These are phyloP conservation scores for Tetrao urogallus DNA, from an alignment of 2,113 vertebrate species.

Conservation along the genomic window DNA sequence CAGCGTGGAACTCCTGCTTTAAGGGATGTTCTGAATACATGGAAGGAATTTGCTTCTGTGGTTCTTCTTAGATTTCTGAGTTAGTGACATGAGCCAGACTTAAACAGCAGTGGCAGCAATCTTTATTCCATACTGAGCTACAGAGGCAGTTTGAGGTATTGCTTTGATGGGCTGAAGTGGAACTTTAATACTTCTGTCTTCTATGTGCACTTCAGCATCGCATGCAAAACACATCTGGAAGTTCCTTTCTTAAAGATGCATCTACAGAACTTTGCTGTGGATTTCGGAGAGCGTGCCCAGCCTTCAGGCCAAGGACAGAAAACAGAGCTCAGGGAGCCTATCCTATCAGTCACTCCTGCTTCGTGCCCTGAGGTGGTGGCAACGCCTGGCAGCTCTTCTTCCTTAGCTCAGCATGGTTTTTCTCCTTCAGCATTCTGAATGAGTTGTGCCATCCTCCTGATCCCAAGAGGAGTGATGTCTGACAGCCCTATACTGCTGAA, in stretches of 20 bases:
- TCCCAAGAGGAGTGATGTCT: neutral
- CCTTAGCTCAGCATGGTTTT: neutral
- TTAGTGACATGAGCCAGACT: neutral
- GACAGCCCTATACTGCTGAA: neutral
- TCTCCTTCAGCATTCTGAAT: neutral
- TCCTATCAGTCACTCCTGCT: neutral
- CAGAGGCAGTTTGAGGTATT: neutral
- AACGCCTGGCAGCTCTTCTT: neutral
- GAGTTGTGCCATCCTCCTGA: neutral
- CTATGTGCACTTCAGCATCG: fast-evolving
- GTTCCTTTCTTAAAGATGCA: neutral
- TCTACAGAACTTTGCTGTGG: neutral
- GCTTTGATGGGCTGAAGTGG: neutral
- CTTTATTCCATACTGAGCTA: fast-evolving
- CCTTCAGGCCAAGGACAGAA: too few species aligned
- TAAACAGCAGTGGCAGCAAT: neutral
- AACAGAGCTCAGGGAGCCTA: neutral
- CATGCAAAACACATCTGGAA: neutral
- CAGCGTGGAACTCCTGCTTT: neutral
- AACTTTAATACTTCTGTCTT: neutral
- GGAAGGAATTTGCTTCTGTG: conserved; percentile 15
- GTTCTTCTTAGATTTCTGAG: neutral
- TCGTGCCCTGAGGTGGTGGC: too few species aligned
- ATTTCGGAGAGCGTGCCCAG: fast-evolving
- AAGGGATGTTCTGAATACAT: neutral